Conservation (phyloP, 2,113 vertebrate genomes). For the Lasiurus borealis region DNA sequence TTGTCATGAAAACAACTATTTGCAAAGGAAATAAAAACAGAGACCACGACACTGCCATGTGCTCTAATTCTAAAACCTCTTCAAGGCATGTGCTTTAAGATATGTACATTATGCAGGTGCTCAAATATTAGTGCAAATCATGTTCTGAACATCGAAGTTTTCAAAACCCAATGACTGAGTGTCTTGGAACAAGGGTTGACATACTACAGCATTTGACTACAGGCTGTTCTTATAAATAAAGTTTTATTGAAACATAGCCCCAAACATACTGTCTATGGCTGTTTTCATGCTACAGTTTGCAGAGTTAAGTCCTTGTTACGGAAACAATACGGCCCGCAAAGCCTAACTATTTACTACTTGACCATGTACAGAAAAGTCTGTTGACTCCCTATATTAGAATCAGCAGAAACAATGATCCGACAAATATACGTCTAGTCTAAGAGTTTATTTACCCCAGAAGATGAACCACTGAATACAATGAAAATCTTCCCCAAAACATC, state of each 20-base stretch:
- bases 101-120: background rate
- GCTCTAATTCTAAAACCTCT: slow-evolving; percentile 45
- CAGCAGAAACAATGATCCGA: slow-evolving; percentile 15
- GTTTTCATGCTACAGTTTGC: slow-evolving; percentile 35
- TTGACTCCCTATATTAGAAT: background rate
- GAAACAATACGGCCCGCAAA: background rate
- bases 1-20: slow-evolving; percentile 58
- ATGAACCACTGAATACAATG: background rate
- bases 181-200: background rate
- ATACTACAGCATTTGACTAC: background rate
- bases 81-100: slow-evolving; percentile 9
- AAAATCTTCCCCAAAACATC: background rate
- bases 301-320: background rate
- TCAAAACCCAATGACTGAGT: slow-evolving; percentile 37
- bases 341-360: slow-evolving; percentile 17
- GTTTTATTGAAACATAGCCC: slow-evolving; percentile 27
- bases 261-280: background rate
- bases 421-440: slow-evolving; percentile 7
- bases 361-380: background rate
- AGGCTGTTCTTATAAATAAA: slow-evolving; percentile 46
- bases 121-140: background rate
- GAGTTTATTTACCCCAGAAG: background rate
- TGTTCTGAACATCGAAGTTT: background rate
- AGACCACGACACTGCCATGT: slow-evolving; percentile 1
- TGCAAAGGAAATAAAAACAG: slow-evolving; percentile 34